A percentile compares a stretch with the other conserved stretches of the same genome.
phyloP scores from a whole-genome alignment of 2,113 vertebrate genomes.

The Sarotherodon lohbergeri region DNA sequence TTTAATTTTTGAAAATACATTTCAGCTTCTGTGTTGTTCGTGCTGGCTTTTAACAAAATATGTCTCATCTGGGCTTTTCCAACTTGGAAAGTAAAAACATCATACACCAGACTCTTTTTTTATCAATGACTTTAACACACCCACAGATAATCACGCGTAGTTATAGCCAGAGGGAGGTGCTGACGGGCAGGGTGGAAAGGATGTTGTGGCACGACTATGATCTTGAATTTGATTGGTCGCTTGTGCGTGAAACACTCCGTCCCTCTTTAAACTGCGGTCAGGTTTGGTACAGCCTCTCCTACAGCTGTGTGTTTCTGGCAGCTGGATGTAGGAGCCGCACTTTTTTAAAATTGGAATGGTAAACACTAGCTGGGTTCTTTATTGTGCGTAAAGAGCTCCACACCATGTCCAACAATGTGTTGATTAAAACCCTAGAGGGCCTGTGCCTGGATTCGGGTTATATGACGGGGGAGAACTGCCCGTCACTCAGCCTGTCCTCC shows the following conservation, averaged over 20 bases:
- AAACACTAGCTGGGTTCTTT: background rate
- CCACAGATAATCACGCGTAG: background rate
- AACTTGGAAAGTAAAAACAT: background rate
- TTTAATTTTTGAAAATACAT: background rate
- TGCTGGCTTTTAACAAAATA: background rate
- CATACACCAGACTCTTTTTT: rapidly evolving
- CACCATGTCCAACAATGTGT: constrained; percentile 79
- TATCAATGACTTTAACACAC: background rate
- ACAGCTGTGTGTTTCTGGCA: background rate
- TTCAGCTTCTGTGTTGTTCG: background rate
- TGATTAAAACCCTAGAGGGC: constrained; percentile 84
- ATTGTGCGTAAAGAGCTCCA: background rate
- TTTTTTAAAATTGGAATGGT: background rate
- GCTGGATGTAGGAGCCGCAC: no score
- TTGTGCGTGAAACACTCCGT: background rate
- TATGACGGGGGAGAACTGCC: constrained; percentile 83
- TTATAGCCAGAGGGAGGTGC: constrained; percentile 1
- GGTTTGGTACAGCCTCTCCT: background rate
- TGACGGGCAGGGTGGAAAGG: background rate
- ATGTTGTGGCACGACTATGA: background rate
- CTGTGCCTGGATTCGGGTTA: constrained; percentile 90
- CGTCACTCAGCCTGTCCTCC: constrained; percentile 86
- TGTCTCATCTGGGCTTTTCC: background rate
- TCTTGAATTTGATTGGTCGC: constrained; percentile 28
- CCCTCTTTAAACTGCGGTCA: background rate